Evolutionary conservation across 1,140 invertebrate genomes (phyloP), one percentile per base, ranked within the genome.

Genomic region (Lasaia peninsularis): DNA sequence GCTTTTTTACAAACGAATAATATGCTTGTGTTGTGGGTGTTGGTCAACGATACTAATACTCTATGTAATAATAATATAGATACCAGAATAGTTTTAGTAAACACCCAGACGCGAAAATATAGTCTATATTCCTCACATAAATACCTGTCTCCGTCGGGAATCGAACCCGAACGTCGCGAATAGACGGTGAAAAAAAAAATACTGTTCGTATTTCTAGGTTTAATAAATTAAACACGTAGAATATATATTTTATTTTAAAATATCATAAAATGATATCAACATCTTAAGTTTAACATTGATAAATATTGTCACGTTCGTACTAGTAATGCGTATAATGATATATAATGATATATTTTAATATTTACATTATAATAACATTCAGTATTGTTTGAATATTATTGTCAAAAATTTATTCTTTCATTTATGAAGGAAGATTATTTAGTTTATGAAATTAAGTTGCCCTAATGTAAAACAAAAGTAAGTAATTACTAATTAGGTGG

Each of bases 181-280:
- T n/a, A n/a, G n/a, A n/a, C n/a, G n/a, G n/a, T n/a, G n/a, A n/a
- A n/a, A n/a, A n/a, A n/a, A n/a, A n/a, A n/a, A n/a, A n/a, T n/a
- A n/a, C n/a, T n/a, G n/a, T n/a, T n/a, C 11, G 24, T 28, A 50
- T n/a, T n/a, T 50, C n/a, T 10, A 52, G 24, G 3, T 37, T 32
- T 44, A 49, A 60, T 40, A 48, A 65, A 59, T 68, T 62, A 28
- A 55, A 48, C 31, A 60, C 12, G 10, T 56, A 54, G 62, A 62
- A 67, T 78, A 79, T 70, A 79, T 69, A 77, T 80, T 88, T 88
- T 85, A 83, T 85, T 88, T 86, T 85, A 77, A 88, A 88, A 88
- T 86, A 73, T 85, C 80, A 82, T 88, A 88, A 88, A 85, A 86
- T 86, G 81, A 86, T 86, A 86, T 83, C 75, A 88, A 88, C 85